A percentile compares a stretch with the other conserved stretches of the same genome.
Conservation (phyloP, 1,140 invertebrate species). For the Asobara japonica region DNA sequence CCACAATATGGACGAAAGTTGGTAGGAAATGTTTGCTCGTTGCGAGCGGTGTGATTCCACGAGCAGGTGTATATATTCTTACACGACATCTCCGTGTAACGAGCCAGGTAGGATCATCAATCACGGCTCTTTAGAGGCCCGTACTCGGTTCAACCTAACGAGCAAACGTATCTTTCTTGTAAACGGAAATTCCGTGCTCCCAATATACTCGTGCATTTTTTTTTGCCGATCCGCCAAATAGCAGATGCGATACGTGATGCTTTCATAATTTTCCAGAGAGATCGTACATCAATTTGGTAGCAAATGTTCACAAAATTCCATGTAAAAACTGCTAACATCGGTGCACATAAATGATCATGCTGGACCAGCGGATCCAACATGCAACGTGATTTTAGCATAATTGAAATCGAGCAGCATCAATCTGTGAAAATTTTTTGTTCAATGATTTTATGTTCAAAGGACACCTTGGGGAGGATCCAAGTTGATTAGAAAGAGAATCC, state of each 20-base stretch:
- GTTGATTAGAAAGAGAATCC: too few species aligned
- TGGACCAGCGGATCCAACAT: too few species aligned
- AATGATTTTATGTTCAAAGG: too few species aligned
- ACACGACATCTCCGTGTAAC: slow-evolving; percentile 23
- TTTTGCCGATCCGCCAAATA: slow-evolving; percentile 1
- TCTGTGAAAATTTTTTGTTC: too few species aligned
- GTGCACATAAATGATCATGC: too few species aligned
- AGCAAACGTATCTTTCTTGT: slow-evolving; percentile 16
- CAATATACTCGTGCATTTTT: not conserved
- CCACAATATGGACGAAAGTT: not conserved
- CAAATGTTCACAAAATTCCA: too few species aligned
- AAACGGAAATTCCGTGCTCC: slow-evolving; percentile 22
- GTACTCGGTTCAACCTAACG: slow-evolving; percentile 12
- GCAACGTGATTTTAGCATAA: too few species aligned
- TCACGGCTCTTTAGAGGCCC: slow-evolving; percentile 18
- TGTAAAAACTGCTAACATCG: too few species aligned
- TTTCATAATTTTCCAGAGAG: not conserved
- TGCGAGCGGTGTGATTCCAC: slow-evolving; percentile 19
- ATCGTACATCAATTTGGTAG: too few species aligned
- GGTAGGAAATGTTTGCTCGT: not conserved
- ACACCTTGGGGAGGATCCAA: too few species aligned
- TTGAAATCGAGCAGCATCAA: too few species aligned
- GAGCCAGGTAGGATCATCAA: slow-evolving; percentile 20
- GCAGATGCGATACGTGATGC: slow-evolving; percentile 12
- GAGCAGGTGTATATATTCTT: slow-evolving; percentile 27